Conservation (phyloP, 2,797 vertebrate genomes). For the Pogoniulus pusillus region DNA sequence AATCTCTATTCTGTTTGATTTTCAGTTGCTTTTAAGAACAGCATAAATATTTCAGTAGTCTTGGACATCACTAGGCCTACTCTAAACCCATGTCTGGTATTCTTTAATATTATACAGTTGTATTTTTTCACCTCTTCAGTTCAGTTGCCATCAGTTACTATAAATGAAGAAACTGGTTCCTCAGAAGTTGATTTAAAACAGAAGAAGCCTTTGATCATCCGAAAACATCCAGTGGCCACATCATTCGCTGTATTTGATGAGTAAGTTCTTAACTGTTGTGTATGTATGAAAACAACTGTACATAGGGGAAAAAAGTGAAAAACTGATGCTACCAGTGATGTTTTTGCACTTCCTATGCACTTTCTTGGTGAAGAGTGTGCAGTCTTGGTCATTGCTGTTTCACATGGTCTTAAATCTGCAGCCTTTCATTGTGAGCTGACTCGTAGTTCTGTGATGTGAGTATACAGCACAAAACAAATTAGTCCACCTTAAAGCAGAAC, state of each 20-base stretch:
- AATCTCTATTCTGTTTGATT: not conserved
- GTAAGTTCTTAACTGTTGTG: conserved; percentile 77
- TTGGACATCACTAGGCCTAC: not conserved
- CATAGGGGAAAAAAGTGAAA: not conserved
- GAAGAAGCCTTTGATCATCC: conserved; percentile 81
- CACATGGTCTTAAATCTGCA: rapidly evolving
- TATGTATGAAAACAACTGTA: not conserved
- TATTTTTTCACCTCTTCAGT: conserved; percentile 74
- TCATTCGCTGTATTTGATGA: conserved; percentile 93
- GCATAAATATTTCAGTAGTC: not conserved
- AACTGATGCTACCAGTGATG: not conserved
- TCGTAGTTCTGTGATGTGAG: not conserved
- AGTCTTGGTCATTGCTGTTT: not conserved
- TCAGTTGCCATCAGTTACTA: conserved; percentile 83
- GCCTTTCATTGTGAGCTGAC: not conserved
- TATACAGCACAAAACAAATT: not conserved
- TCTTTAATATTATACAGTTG: not conserved
- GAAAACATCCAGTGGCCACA: conserved; percentile 86
- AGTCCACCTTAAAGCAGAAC: not conserved
- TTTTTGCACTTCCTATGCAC: not conserved
- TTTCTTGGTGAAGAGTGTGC: not conserved
- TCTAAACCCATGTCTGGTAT: not conserved
- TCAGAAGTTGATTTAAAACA: conserved; percentile 87
- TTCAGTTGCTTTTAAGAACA: not conserved
- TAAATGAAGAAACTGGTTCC: conserved; percentile 86